Evolutionary conservation across 2,888 invertebrate genomes (phyloP), one percentile per base, ranked within the genome.

Genomic region (Leucophora obtusa): DNA sequence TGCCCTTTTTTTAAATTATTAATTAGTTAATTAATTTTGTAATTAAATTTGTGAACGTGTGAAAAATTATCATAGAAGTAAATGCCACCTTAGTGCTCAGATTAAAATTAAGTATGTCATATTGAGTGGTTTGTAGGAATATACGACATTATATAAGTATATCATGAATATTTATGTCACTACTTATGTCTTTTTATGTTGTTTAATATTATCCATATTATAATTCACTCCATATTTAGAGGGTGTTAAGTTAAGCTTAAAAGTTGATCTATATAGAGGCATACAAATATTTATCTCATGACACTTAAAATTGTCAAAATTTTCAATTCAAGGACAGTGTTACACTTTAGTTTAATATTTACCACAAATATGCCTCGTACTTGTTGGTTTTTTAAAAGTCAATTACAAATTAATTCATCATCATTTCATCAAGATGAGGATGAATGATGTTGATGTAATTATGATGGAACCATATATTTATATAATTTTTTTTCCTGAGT

Each of bases 51-150:
- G n/a, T n/a, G n/a, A 21, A 21, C 21, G 4, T 21, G 21, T 21
- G 2, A 5, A 35, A 35, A 35, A 35, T 35, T 1, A 35, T 35
- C 35, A 35, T 1, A 35, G 4, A 35, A 35, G 2, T 43, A 43
- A 14, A 14, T 14, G 11, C 14, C 43, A 11, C 11, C 43, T 11
- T 43, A 43, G 14, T 43, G 11, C 6, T 11, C 8, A 24, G 15
- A 62, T 18, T 21, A n/a, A 62, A 62, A 62, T 62, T 47, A 50
- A n/a, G 11, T 47, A 47, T 50, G 50, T 50, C 50, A 62, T 17
- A 17, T 21, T 60, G 60, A n/a, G n/a, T n/a, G n/a, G n/a, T n/a
- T n/a, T n/a, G n/a, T n/a, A n/a, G n/a, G n/a, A n/a, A n/a, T n/a
- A n/a, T n/a, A n/a, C n/a, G n/a, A 18, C 33, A 47, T 14, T 47